These are phyloP conservation scores for Gryllus bimaculatus DNA, from an alignment of 1,140 invertebrate species.

Conservation along the genomic window DNA sequence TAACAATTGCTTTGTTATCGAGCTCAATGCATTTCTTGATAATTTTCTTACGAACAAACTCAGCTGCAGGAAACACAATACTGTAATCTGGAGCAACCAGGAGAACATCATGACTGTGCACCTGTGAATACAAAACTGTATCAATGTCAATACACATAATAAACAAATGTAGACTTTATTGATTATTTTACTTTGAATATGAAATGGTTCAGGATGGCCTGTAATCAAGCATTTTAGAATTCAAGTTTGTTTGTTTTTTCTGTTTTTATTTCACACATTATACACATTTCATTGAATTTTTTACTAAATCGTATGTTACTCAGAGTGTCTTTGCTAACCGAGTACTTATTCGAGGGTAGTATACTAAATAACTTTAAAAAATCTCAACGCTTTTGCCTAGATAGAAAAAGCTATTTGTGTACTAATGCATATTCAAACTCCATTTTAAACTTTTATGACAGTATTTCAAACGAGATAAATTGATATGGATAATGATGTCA, in stretches of 20 bases:
- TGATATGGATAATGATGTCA: too few species aligned
- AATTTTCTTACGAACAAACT: slow-evolving; percentile 48
- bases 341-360: too few species aligned
- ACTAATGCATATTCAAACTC: too few species aligned
- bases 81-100: slow-evolving; percentile 50
- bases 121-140: slow-evolving; percentile 21
- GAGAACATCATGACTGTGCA: slow-evolving; percentile 29
- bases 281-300: neutral
- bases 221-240: slow-evolving; percentile 10
- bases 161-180: neutral
- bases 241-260: neutral
- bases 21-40: slow-evolving; percentile 24
- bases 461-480: too few species aligned
- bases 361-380: too few species aligned
- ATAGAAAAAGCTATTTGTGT: too few species aligned
- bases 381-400: too few species aligned
- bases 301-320: neutral
- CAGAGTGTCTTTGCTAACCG: too few species aligned
- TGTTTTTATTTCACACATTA: neutral
- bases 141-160: slow-evolving; percentile 10
- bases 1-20: slow-evolving; percentile 34
- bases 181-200: neutral
- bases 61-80: slow-evolving; percentile 54
- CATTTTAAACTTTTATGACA: too few species aligned
- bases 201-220: neutral